Conservation (phyloP, 2,797 vertebrate genomes). For the Limnodromus scolopaceus region DNA sequence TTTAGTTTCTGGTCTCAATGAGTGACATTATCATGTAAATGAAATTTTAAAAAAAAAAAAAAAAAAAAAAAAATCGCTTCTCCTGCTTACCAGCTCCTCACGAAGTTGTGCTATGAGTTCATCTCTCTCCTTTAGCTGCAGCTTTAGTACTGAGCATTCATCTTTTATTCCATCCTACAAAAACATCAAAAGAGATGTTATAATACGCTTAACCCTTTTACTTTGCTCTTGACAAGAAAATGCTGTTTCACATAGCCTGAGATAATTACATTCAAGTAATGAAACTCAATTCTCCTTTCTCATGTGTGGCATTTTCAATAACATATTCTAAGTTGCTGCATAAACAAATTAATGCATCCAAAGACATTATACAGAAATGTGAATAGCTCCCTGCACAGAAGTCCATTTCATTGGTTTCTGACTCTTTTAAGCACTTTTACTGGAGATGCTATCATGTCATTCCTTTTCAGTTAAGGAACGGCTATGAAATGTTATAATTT, state of each 20-base stretch:
- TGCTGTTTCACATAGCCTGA: constrained; percentile 48
- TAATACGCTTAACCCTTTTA: constrained; percentile 62
- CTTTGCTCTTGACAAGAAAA: constrained; percentile 71
- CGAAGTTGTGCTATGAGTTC: constrained; percentile 91
- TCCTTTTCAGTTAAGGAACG: constrained; percentile 15
- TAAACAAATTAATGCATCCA: constrained; percentile 61
- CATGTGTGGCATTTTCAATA: constrained; percentile 58
- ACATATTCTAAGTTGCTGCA: constrained; percentile 55
- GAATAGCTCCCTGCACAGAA: constrained; percentile 31
- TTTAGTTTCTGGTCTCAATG: background rate
- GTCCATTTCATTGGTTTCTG: constrained; percentile 23
- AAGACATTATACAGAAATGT: constrained; percentile 25
- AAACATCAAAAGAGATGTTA: constrained; percentile 76
- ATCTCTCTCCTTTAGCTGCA: constrained; percentile 93
- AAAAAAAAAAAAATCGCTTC: background rate
- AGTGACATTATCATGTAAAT: background rate
- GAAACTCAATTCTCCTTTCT: constrained; percentile 66
- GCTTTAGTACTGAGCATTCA: constrained; percentile 86
- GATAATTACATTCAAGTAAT: constrained; percentile 73
- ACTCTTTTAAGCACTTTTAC: constrained; percentile 36
- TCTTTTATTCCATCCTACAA: constrained; percentile 91
- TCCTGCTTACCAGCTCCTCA: constrained; percentile 90
- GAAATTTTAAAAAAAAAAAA: background rate
- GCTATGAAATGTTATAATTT: constrained; percentile 15
- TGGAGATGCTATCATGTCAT: background rate